Evolutionary conservation across 2,113 vertebrate genomes (phyloP).

Genomic region (Potamarius usumacintae): DNA sequence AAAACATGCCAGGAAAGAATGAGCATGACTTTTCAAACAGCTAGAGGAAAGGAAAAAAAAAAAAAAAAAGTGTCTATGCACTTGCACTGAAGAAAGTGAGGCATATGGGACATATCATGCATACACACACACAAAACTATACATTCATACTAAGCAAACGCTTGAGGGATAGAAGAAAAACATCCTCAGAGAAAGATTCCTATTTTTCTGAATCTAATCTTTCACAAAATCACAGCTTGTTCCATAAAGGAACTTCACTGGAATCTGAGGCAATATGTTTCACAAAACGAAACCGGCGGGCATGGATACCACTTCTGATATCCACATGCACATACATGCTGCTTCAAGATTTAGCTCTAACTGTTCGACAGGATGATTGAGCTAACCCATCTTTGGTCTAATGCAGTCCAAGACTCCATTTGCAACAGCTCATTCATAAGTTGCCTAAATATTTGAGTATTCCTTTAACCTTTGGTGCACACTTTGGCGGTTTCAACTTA

Average conservation of each 20-base stretch:
- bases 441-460: not conserved
- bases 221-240: conserved; percentile 12
- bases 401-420: conserved; percentile 20
- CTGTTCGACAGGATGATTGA: conserved; percentile 23
- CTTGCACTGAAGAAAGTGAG: not conserved
- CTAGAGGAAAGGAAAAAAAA: not conserved
- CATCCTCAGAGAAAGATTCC: conserved; percentile 6
- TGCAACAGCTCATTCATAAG: not conserved
- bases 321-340: conserved; percentile 9
- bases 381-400: not conserved
- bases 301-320: not conserved
- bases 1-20: conserved; percentile 47
- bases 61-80: not conserved
- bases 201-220: not conserved
- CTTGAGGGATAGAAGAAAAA: not conserved
- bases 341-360: not conserved
- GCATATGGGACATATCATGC: not conserved
- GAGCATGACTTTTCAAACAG: conserved; percentile 38
- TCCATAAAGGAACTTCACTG: conserved; percentile 28
- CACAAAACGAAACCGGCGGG: not conserved
- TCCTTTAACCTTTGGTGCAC: not conserved
- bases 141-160: not conserved
- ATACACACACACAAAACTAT: not conserved
- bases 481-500: conserved; percentile 9
- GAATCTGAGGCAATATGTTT: conserved; percentile 28